Evolutionary conservation across 1,140 invertebrate species (phyloP).

Genomic region (Teleogryllus occipitalis): DNA sequence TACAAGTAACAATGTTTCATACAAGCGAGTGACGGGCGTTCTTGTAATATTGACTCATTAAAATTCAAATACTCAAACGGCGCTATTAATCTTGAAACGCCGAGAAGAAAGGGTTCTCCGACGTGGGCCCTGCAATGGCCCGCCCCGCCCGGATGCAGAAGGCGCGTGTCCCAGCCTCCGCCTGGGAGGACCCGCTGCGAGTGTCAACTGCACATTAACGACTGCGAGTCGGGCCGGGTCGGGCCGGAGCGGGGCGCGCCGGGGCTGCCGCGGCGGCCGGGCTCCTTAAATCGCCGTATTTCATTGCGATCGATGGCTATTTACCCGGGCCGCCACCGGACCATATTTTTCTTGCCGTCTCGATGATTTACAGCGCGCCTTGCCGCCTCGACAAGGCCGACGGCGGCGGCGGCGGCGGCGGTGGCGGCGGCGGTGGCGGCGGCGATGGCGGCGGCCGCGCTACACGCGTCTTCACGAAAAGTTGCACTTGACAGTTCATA

Average conservation of each 20-base stretch:
- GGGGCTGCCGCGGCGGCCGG: too few relatives aligned
- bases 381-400: neutral
- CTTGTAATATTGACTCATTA: neutral
- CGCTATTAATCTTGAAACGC: neutral
- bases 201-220: neutral
- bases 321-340: neutral
- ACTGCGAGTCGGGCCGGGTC: neutral
- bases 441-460: too few relatives aligned
- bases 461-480: too few relatives aligned
- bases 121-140: neutral
- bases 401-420: too few relatives aligned
- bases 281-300: neutral
- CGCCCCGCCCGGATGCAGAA: neutral
- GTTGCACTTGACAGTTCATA: too few relatives aligned
- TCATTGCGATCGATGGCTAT: neutral
- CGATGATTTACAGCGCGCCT: neutral
- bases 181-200: neutral
- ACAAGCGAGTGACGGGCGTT: neutral
- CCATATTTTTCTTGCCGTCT: slow-evolving; percentile 1
- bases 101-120: neutral
- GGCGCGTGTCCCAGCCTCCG: neutral
- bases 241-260: too few relatives aligned
- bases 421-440: too few relatives aligned
- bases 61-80: neutral
- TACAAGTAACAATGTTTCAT: neutral